Percentiles rank a stretch among this genome's conserved stretches.
Conservation (phyloP, 2,888 invertebrate genomes). For the Fabriciana adippe region DNA sequence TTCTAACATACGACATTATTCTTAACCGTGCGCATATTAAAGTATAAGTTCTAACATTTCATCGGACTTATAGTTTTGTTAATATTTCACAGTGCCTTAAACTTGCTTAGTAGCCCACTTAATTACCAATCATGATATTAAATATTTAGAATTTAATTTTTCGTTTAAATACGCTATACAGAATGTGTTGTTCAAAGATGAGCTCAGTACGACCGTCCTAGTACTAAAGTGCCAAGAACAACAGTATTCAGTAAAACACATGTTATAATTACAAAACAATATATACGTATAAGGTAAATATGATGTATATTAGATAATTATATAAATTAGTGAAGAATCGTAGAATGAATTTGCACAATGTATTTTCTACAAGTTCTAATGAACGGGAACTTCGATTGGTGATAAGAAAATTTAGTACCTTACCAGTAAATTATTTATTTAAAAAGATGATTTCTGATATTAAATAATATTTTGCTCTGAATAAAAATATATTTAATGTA, state of each 20-base stretch:
- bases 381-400: conserved; percentile 11
- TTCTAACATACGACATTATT: too few relatives aligned
- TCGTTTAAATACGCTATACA: conserved; percentile 10
- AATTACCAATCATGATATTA: conserved; percentile 36
- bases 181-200: conserved; percentile 33
- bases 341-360: conserved; percentile 32
- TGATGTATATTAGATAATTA: conserved; percentile 17
- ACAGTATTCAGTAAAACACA: conserved; percentile 32
- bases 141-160: conserved; percentile 15
- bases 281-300: neutral
- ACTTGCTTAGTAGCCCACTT: conserved; percentile 38
- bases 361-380: conserved; percentile 24
- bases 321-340: conserved; percentile 14
- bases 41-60: conserved; percentile 31
- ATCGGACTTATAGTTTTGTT: conserved; percentile 33
- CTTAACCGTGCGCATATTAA: neutral
- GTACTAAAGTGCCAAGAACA: conserved; percentile 19
- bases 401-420: too few relatives aligned
- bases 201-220: conserved; percentile 17
- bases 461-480: too few relatives aligned
- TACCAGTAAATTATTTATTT: too few relatives aligned
- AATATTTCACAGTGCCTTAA: conserved; percentile 53
- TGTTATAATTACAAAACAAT: conserved; percentile 31
- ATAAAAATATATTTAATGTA: too few relatives aligned
- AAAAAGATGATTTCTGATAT: too few relatives aligned